Conservation (phyloP, 2,888 invertebrate genomes). For the Cheilosia impressa region DNA sequence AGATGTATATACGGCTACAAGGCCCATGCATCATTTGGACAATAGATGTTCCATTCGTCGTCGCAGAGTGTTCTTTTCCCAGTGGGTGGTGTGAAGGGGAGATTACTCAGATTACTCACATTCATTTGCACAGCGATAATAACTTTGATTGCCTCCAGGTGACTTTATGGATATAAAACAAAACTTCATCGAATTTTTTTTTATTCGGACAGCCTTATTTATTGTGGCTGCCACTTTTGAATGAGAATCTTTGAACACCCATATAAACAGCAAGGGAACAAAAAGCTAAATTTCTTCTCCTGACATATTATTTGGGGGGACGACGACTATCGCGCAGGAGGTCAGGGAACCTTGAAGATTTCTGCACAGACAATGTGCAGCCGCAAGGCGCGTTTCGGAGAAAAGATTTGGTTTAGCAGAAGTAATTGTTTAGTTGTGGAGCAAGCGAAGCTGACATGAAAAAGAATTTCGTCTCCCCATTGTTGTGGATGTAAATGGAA, state of each 20-base stretch:
- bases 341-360: slow-evolving; percentile 57
- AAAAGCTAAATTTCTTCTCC: slow-evolving; percentile 9
- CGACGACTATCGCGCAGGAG: slow-evolving; percentile 7
- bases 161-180: slow-evolving; percentile 21
- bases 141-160: slow-evolving; percentile 65
- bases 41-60: slow-evolving; percentile 6
- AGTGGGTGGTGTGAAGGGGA: slow-evolving; percentile 1
- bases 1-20: neutral
- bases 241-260: slow-evolving; percentile 21
- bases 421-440: slow-evolving; percentile 60
- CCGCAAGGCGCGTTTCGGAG: slow-evolving; percentile 51
- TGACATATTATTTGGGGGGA: slow-evolving; percentile 27
- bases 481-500: slow-evolving; percentile 51
- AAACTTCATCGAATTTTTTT: slow-evolving; percentile 17
- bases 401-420: slow-evolving; percentile 59
- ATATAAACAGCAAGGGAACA: slow-evolving; percentile 5
- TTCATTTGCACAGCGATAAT: slow-evolving; percentile 60
- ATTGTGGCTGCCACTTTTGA: slow-evolving; percentile 26
- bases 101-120: slow-evolving; percentile 39
- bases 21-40: slow-evolving; percentile 1
- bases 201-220: slow-evolving; percentile 26
- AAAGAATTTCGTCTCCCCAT: slow-evolving; percentile 31
- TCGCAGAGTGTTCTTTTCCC: slow-evolving; percentile 3
- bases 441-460: neutral
- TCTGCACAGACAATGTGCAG: slow-evolving; percentile 50